Conservation (phyloP, 2,797 vertebrate species). For the Heliangelus exortis region DNA sequence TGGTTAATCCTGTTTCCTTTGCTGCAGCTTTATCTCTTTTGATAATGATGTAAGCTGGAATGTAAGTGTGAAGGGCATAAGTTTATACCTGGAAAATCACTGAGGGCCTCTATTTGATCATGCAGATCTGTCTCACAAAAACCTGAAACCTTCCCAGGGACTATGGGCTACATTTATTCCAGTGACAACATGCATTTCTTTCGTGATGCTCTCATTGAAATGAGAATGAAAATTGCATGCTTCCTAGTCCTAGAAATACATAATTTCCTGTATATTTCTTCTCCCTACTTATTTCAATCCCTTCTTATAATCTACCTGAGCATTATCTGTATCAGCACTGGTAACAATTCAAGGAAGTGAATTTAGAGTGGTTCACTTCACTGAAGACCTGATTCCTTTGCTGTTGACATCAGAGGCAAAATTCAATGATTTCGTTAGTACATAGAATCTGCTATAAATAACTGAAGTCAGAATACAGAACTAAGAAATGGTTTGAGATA, state of each 20-base stretch:
- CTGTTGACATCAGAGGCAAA: neutral
- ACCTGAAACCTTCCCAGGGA: neutral
- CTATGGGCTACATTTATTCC: conserved; percentile 30
- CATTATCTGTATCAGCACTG: neutral
- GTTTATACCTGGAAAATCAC: conserved; percentile 62
- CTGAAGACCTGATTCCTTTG: neutral
- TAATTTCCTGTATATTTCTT: conserved; percentile 15
- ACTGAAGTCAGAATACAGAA: neutral
- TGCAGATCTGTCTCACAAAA: conserved; percentile 52
- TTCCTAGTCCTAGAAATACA: conserved; percentile 28
- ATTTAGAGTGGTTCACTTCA: neutral
- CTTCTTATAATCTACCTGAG: neutral
- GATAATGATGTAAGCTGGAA: conserved; percentile 64
- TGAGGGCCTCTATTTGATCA: conserved; percentile 43
- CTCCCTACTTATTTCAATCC: neutral
- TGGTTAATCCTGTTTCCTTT: conserved; percentile 71
- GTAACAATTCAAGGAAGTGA: neutral
- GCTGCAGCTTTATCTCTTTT: conserved; percentile 67
- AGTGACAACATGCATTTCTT: conserved; percentile 24
- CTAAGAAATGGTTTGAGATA: neutral
- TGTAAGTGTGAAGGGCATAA: conserved; percentile 70
- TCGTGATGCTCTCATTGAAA: conserved; percentile 5
- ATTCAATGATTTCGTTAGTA: neutral
- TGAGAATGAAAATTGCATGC: conserved; percentile 48
- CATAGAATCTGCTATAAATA: neutral